Evolutionary conservation across 2,113 vertebrate species (phyloP).

Genomic region (Hippopotamus amphibius): DNA sequence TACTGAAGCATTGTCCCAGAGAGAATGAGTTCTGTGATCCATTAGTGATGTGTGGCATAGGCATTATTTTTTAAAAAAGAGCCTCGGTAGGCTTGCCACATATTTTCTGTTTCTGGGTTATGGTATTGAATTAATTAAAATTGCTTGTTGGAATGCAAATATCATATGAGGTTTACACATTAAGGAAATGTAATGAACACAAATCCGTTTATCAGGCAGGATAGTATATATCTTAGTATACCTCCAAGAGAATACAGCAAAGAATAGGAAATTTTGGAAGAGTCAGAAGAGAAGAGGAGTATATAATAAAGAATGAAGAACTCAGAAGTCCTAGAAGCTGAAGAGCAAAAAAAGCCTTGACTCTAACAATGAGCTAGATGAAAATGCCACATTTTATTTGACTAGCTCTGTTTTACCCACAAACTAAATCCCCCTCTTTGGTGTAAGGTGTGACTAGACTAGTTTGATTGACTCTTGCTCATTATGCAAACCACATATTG

Average conservation of each 20-base stretch:
- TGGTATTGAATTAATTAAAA: not conserved
- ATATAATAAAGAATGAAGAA: not conserved
- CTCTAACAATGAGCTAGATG: not conserved
- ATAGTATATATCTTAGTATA: not conserved
- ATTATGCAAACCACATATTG: not conserved
- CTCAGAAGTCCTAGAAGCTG: not conserved
- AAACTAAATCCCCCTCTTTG: not conserved
- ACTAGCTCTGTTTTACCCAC: not conserved
- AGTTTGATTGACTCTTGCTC: conserved; percentile 35
- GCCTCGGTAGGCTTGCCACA: not conserved
- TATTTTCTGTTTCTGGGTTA: conserved; percentile 2
- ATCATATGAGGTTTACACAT: not conserved
- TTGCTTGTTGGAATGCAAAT: not conserved
- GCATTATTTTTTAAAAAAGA: not conserved
- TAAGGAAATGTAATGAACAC: not conserved
- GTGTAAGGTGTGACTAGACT: not conserved
- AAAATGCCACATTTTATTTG: conserved; percentile 33
- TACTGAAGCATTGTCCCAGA: not conserved
- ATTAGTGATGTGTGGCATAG: not conserved
- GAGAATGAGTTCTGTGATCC: not conserved
- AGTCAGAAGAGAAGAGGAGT: not conserved
- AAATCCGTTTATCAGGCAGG: not conserved
- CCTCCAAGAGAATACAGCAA: not conserved
- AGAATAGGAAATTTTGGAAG: not conserved
- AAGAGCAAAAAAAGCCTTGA: not conserved